These are phyloP conservation scores for Gorsachius goisagi DNA, from an alignment of 2,113 vertebrate genomes.

Conservation along the genomic window DNA sequence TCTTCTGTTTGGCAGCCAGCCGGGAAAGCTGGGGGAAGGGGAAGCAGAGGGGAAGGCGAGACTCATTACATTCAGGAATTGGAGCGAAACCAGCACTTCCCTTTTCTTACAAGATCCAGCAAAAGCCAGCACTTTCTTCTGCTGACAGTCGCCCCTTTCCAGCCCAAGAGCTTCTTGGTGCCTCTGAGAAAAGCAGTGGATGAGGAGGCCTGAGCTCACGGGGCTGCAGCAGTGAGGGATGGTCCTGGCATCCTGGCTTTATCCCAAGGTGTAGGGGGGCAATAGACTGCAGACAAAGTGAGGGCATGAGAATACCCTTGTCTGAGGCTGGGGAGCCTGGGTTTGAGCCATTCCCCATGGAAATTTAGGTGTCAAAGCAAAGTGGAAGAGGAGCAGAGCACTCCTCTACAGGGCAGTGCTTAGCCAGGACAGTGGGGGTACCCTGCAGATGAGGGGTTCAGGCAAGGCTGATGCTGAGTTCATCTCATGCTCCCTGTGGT, in stretches of 20 bases:
- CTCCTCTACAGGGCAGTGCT: background rate
- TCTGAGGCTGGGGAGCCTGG: background rate
- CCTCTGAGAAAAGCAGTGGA: background rate
- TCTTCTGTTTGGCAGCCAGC: background rate
- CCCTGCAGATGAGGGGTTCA: background rate
- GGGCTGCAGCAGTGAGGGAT: background rate
- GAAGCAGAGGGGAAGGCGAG: background rate
- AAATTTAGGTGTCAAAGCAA: background rate
- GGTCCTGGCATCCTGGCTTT: background rate
- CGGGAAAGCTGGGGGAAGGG: background rate
- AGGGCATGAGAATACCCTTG: background rate
- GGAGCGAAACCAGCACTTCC: background rate
- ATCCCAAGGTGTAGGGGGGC: no score
- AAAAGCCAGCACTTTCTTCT: background rate
- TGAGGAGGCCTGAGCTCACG: background rate
- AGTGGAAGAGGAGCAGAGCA: background rate
- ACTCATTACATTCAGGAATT: background rate
- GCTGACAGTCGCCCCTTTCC: background rate
- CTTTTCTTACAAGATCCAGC: background rate
- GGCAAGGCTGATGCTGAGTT: background rate
- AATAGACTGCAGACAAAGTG: background rate
- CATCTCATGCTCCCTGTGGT: rapidly evolving
- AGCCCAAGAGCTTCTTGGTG: background rate
- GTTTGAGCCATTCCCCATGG: background rate
- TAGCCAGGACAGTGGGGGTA: background rate